A percentile compares a stretch with the other conserved stretches of the same genome.
Evolutionary conservation across 1,140 invertebrate species (phyloP).

Genomic region (Drosophila cardini): DNA sequence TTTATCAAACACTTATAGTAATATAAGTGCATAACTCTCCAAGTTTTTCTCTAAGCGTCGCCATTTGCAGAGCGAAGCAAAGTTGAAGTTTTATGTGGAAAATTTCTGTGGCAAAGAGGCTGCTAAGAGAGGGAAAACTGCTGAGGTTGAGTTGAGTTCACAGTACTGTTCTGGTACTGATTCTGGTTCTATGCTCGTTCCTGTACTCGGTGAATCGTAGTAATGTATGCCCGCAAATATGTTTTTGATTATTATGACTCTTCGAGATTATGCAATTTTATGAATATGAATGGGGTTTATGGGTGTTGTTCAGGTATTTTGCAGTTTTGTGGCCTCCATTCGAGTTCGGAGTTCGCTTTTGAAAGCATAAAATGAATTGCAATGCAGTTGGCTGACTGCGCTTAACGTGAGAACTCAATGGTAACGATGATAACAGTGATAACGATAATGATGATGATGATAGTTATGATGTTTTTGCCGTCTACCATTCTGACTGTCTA

Average conservation of each 20-base stretch:
- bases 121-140: conserved; percentile 37
- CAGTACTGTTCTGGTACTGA: neutral
- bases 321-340: conserved; percentile 26
- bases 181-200: neutral
- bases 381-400: conserved; percentile 39
- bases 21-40: no score
- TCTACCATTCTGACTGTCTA: neutral
- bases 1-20: no score
- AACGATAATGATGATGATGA: conserved; percentile 14
- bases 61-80: conserved; percentile 48
- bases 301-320: conserved; percentile 46
- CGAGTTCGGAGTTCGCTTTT: conserved; percentile 19
- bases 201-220: conserved; percentile 15
- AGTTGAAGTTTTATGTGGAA: conserved; percentile 76
- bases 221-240: conserved; percentile 72
- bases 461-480: conserved; percentile 8
- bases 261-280: conserved; percentile 84
- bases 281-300: conserved; percentile 76
- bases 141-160: conserved; percentile 15
- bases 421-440: conserved; percentile 12
- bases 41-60: neutral
- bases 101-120: conserved; percentile 49
- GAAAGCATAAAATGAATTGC: conserved; percentile 52
- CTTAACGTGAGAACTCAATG: conserved; percentile 6
- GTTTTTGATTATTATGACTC: conserved; percentile 84